These are phyloP conservation scores for Pungitius pungitius DNA, from an alignment of 2,113 vertebrate species.

Conservation along the genomic window DNA sequence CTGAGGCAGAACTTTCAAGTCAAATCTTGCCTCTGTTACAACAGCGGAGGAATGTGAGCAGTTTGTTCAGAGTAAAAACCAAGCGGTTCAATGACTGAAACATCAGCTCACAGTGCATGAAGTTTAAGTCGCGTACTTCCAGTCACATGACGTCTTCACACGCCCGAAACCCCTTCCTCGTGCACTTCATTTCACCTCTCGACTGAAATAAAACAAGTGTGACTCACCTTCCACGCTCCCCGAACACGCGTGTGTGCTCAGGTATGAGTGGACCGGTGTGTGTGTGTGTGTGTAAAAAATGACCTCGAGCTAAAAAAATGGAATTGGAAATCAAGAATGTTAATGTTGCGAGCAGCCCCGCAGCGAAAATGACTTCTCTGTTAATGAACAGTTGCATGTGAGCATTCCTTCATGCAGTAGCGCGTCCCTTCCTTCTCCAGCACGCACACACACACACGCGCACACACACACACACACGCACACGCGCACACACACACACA, in stretches of 20 bases:
- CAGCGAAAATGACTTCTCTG: constrained; percentile 41
- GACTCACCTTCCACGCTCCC: constrained; percentile 46
- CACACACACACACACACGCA: constrained; percentile 39
- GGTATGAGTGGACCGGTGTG: not conserved
- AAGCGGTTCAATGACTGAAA: not conserved
- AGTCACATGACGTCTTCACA: not conserved
- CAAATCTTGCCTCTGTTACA: constrained; percentile 72
- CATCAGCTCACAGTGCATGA: not conserved
- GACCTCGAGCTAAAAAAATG: constrained; percentile 10
- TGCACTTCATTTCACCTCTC: constrained; percentile 59
- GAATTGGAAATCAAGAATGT: constrained; percentile 55
- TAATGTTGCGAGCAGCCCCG: constrained; percentile 57
- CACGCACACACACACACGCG: not conserved
- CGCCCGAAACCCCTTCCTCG: constrained; percentile 18
- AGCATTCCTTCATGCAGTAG: constrained; percentile 40
- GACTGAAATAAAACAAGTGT: constrained; percentile 28
- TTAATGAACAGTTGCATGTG: constrained; percentile 59
- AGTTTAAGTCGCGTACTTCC: not conserved
- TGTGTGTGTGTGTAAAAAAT: constrained; percentile 6
- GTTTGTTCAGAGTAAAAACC: not conserved
- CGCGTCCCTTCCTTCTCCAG: not conserved
- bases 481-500: constrained; percentile 41
- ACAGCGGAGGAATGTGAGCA: constrained; percentile 67
- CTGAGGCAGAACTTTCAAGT: constrained; percentile 62
- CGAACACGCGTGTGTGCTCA: constrained; percentile 20